Evolutionary conservation across 2,797 vertebrate genomes (phyloP), one percentile per base, ranked within the genome.

Genomic region (Anniella stebbinsi): DNA sequence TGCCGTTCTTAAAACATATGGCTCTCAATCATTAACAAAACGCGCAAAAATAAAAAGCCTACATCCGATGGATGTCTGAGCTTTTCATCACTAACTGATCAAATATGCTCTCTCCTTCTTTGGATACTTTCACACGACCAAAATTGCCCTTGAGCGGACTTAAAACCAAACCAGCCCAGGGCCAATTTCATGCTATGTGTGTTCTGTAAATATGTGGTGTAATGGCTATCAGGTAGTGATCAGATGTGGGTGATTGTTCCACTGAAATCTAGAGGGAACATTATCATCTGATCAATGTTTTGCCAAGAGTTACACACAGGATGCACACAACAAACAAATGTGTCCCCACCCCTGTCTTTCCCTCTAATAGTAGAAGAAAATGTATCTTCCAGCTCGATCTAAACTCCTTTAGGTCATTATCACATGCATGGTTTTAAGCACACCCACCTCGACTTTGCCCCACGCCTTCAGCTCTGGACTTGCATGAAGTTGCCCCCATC

Each of bases 1-100:
- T 96, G 94, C 95, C 91, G 91, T 78, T 87, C 94, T 93, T 94
- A 94, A 94, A 94, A 94, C 96, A 96, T 95, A 95, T 95, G 95
- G 95, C 92, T 95, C 93, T 90, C 92, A 94, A 95, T 94, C 93
- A 3, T 75, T 93, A 94, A 95, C 95, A 93, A 94, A 96, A 95
- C 87, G 88, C 92, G 87, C 91, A 95, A 96, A 93, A 95, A 94
- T 93, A 93, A 93, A 48, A 93, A 88, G 87, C 90, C 88, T 93
- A 90, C 90, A 76, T 88, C 92, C n/a, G 73, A 93, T 90, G 90
- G 94, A 89, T 18, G 90, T 89, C 92, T 91, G 90, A 87, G 94
- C 84, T 93, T 80, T 91, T 92, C 91, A 94, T 94, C 88, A 86
- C 95, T 93, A 94, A 93, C 86, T 87, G 91, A 93, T 95, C 93